A percentile compares a stretch with the other conserved stretches of the same genome.
Evolutionary conservation across 2,888 invertebrate genomes (phyloP).

Genomic region (Nemotelus nigrinus): DNA sequence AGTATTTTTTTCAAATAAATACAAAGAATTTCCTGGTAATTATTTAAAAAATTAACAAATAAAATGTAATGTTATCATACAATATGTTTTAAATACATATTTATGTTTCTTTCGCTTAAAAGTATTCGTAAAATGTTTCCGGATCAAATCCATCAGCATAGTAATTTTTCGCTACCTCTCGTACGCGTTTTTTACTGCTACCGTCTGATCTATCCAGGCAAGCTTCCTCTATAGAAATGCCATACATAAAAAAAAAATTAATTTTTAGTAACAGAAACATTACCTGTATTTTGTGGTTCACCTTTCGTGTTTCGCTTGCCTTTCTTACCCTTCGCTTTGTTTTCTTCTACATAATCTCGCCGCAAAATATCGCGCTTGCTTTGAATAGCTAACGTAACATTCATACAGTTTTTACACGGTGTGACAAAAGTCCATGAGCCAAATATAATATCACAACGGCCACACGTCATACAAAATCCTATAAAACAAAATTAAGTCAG

Average conservation of each 20-base stretch:
- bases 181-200: no score
- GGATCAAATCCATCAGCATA: not conserved
- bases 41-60: no score
- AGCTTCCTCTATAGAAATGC: not conserved
- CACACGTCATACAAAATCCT: constrained; percentile 61
- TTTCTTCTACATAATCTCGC: constrained; percentile 56
- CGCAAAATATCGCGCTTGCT: constrained; percentile 60
- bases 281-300: no score
- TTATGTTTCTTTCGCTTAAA: not conserved
- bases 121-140: constrained; percentile 18
- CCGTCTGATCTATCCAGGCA: not conserved
- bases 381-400: constrained; percentile 59
- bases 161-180: not conserved
- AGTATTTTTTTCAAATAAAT: no score
- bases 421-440: constrained; percentile 62
- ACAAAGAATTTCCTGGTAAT: no score
- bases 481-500: constrained; percentile 12
- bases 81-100: no score
- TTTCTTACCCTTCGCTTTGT: constrained; percentile 53
- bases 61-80: no score
- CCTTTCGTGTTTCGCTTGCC: constrained; percentile 25
- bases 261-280: no score
- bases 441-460: constrained; percentile 61
- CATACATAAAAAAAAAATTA: not conserved
- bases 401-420: constrained; percentile 61